phyloP scores from a whole-genome alignment of 2,888 invertebrate species.

The Allacma fusca region DNA sequence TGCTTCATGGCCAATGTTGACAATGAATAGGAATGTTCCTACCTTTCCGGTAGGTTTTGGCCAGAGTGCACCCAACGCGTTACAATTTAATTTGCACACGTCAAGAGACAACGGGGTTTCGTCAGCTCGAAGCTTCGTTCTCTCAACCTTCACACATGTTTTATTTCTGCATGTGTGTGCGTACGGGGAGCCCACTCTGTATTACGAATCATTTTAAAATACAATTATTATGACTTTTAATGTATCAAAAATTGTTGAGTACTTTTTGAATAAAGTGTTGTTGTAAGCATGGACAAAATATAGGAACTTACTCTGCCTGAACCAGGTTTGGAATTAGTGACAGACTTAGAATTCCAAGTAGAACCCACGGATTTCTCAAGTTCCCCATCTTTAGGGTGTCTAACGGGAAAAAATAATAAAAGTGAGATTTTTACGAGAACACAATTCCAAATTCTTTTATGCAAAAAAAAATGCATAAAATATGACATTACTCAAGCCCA shows the following conservation, averaged over 20 bases:
- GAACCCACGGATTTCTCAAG: no score
- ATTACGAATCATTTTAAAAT: not conserved
- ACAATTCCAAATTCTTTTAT: not conserved
- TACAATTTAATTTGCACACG: constrained; percentile 62
- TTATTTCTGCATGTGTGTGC: constrained; percentile 52
- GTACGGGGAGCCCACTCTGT: constrained; percentile 47
- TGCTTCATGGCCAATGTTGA: no score
- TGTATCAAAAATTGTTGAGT: no score
- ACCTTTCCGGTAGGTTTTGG: constrained; percentile 61
- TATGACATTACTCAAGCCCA: no score
- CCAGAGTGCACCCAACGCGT: constrained; percentile 59
- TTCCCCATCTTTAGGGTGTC: not conserved
- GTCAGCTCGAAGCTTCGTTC: constrained; percentile 39
- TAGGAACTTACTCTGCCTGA: no score
- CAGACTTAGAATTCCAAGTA: no score
- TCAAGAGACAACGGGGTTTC: constrained; percentile 48
- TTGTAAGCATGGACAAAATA: no score
- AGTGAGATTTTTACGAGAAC: not conserved
- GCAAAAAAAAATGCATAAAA: not conserved
- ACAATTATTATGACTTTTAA: no score
- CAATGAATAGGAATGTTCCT: not conserved
- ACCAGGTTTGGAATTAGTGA: no score
- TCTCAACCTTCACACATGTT: constrained; percentile 53
- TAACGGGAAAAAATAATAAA: not conserved
- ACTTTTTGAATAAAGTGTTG: no score